Conservation (phyloP, 2,888 invertebrate genomes). For the Rhagonycha fulva region DNA sequence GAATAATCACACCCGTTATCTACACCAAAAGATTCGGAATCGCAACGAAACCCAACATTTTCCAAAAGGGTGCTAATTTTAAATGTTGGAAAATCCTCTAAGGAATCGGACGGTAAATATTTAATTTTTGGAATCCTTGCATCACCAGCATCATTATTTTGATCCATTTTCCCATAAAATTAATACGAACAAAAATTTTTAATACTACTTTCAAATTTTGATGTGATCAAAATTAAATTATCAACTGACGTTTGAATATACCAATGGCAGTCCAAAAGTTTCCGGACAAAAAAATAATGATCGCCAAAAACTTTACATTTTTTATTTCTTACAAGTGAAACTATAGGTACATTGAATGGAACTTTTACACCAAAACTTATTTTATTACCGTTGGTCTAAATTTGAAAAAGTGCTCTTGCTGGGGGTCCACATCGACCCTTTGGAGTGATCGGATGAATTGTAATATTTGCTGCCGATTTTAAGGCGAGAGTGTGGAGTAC, state of each 20-base stretch:
- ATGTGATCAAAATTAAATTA: background rate
- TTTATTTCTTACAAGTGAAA: background rate
- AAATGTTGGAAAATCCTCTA: background rate
- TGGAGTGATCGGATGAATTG: slow-evolving; percentile 32
- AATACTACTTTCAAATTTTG: background rate
- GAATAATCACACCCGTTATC: background rate
- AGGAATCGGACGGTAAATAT: background rate
- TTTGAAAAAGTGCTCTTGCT: slow-evolving; percentile 31
- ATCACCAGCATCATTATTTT: background rate
- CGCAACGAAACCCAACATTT: background rate
- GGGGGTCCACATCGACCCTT: slow-evolving; percentile 35
- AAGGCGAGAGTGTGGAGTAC: slow-evolving; percentile 34
- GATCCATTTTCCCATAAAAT: background rate
- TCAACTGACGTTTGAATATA: background rate
- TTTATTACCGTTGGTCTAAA: background rate
- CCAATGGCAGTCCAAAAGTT: background rate
- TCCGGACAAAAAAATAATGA: too few species aligned
- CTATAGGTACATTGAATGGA: background rate
- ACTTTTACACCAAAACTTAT: background rate
- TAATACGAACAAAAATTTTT: background rate
- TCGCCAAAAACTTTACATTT: background rate
- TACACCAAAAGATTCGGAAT: background rate
- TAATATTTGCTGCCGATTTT: slow-evolving; percentile 24
- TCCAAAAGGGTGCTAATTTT: background rate
- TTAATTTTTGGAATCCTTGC: background rate